Evolutionary conservation across 1,140 invertebrate species (phyloP), one percentile per base, ranked within the genome.

Genomic region (Plutomurus gul): DNA sequence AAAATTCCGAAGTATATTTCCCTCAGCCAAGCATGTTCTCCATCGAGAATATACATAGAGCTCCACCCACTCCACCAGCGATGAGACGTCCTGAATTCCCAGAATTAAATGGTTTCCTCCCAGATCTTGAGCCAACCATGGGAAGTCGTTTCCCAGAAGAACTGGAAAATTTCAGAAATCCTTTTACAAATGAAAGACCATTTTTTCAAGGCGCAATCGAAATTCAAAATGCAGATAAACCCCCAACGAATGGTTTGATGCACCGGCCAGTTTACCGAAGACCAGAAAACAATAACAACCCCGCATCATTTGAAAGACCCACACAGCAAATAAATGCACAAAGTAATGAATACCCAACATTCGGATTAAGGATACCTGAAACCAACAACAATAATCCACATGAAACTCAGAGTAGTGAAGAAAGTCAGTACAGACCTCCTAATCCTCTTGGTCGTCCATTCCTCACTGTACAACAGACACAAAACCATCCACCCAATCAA

Each of bases 31-130:
- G 36, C 4, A 65, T 65, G 56, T 78, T 70, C 65, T 51, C 71
- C 3, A 27, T 60, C 5, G 71, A 39, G n/a, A 72, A 72, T 27
- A 18, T 27, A 1, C 56, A 65, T n/a, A 65, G 56, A 76, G 27
- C 22, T 16, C 37, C 36, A 1, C 76, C 76, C 4, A 47, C 65
- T 8, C 71, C 77, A 18, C 78, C 73, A 25, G 60, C 79, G 7
- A 60, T 75, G 30, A 22, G 25, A 8, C 8, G 47, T 33, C 78
- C 72, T n/a, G 51, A 75, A 27, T 46, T 75, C 36, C 70, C 49
- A 65, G 56, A 75, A 49, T 75, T 75, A 20, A 49, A 30, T n/a
- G 43, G 16, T 39, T 51, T 37, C 27, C 74, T 49, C 25, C 74
- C 74, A 30, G 73, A 75, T 49, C 18, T 49, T 30, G 46, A 49